Base-by-base conservation (phyloP, 2,888 invertebrate species). In the Scaptomyza polygonia region DNA sequence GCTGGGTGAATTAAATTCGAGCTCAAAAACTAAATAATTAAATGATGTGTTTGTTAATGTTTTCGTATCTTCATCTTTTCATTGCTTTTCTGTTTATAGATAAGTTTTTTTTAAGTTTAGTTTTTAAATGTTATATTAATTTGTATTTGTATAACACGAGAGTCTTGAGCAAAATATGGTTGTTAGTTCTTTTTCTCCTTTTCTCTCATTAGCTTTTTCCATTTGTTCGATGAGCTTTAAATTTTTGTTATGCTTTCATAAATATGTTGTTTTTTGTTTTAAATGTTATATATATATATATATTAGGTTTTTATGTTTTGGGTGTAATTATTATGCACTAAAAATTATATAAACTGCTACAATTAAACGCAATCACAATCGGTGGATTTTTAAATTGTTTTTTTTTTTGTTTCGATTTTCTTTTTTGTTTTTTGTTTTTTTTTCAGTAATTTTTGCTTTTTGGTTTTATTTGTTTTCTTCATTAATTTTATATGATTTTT, bases 361-460 rank as follows among this genome's bases (percentile, higher is more conserved):
- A 79, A 85, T 90, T 88, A 90, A 90, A 91, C 90, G 91, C 91
- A 91, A 91, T 91, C 91, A 91, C 90, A 91, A 90, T 91, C 91
- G 91, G 91, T 91, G 91, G 91, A 91, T 91, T 91, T 84, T 78
- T 77, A 67, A 73, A 75, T 72, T 80, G 72, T 76, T 73, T 75
- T 77, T 75, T 65, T 75, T 65, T 74, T 77, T 61, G n/a, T 77
- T 76, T 70, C 67, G 49, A 45, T 72, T 65, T 75, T 75, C 67
- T 66, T 55, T 53, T 70, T 62, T 67, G 65, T 75, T 75, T 69
- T 72, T 56, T 52, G 65, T 65, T 64, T 67, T 63, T 44, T 56
- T 66, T 70, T 75, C 53, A 53, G 64, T 58, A 68, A 72, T 70
- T 86, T 75, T 73, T 62, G 56, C 62, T 81, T 82, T 76, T 78